A percentile compares a stretch with the other conserved stretches of the same genome.
These are phyloP conservation scores for Ispidina picta DNA, from an alignment of 2,797 vertebrate genomes.

Conservation along the genomic window DNA sequence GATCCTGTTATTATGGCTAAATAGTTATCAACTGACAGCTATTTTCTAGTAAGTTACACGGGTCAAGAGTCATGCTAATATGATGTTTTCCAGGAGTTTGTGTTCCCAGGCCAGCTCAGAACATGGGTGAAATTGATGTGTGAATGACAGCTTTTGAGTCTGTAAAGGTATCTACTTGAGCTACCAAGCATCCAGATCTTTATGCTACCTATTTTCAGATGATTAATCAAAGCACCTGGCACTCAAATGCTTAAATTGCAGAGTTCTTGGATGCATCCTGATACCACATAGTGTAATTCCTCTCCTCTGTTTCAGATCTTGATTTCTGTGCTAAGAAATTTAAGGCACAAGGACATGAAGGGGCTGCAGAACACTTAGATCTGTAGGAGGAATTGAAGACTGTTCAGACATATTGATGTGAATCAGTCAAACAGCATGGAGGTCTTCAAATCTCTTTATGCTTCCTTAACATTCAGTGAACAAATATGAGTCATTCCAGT, in stretches of 20 bases:
- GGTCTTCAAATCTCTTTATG: not conserved
- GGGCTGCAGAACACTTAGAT: not conserved
- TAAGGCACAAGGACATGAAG: not conserved
- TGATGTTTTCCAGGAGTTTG: not conserved
- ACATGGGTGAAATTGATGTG: not conserved
- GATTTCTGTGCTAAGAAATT: not conserved
- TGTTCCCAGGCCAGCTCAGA: not conserved
- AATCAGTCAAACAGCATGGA: not conserved
- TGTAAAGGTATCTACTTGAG: not conserved
- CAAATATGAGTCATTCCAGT: not conserved
- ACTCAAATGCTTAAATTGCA: not conserved
- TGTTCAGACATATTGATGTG: not conserved
- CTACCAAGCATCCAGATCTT: not conserved
- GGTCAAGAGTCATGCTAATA: not conserved
- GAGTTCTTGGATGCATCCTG: not conserved
- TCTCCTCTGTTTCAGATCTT: not conserved
- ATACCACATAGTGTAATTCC: not conserved
- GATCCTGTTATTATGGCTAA: not conserved
- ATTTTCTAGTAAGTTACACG: not conserved
- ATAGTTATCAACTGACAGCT: not conserved
- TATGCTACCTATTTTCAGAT: not conserved
- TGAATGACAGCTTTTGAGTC: not conserved
- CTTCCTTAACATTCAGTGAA: not conserved
- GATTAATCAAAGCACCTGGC: not conserved
- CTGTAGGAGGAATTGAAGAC: not conserved